Evolutionary conservation across 2,888 invertebrate genomes (phyloP), one percentile per base, ranked within the genome.

Genomic region (Mechanitis mazaeus): DNA sequence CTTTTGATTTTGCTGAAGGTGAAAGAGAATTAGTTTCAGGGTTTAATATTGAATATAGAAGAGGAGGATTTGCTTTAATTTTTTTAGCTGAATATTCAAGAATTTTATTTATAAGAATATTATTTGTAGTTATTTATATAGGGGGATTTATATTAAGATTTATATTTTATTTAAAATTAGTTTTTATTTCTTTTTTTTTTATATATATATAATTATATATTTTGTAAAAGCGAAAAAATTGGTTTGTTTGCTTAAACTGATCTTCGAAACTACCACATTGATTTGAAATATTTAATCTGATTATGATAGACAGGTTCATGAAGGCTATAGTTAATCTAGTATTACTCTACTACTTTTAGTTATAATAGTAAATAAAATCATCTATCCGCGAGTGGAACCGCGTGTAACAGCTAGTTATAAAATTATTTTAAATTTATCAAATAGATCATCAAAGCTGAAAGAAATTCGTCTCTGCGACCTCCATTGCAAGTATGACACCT

Each of bases 1-100:
- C 94, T 54, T 94, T 94, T 93, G 94, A 95, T 93, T 94, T 95
- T 92, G 93, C 94, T 59, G 95, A 95, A 60, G 94, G 94, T 0
- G 95, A 95, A 72, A 94, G 94, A 64, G 95, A 95, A 71, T 65
- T 67, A 61, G 57, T 67, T 42, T 58, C 63, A 2, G 94, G 95
- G 0, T 95, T 94, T 94, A 95, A 95, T 92, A 86, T 94, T 69
- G 95, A 95, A 68, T 95, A 94, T 91, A 92, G 93, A 88, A 92
- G 93, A 73, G 92, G 93, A 0, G 91, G 92, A 9, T 94, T 94
- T 93, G 92, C 93, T 59, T 91, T 94, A 84, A 93, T 94, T 92
- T 94, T 94, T 93, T 91, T 94, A 78, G 91, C 93, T 45, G 93
- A 94, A 71, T 94, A 94, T 91, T 84, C 91, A 0, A 93, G 91